Evolutionary conservation across 1,140 invertebrate genomes (phyloP), one percentile per base, ranked within the genome.

Genomic region (Muscidifurax raptorellus): DNA sequence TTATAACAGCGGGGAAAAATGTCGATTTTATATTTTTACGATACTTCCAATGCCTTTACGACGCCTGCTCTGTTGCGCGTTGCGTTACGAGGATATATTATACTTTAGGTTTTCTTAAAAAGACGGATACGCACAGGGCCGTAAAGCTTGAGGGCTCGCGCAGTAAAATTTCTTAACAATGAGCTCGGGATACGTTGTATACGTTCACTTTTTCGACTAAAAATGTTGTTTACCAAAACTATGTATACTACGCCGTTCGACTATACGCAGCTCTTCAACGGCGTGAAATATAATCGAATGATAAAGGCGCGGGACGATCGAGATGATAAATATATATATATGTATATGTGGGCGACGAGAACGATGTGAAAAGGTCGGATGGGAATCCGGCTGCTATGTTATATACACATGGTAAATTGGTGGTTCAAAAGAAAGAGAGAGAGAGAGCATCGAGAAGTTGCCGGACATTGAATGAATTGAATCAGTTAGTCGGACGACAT

Each of bases 401-500:
- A 32, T 5, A 32, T n/a, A n/a, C n/a, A n/a, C n/a, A n/a, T n/a
- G n/a, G 44, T 47, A 13, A 47, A 47, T 47, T 47, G 44, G 44
- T 52, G 52, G 52, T 22, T 59, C 52, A 22, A 59, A 22, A 36
- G 32, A 36, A n/a, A n/a, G n/a, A 36, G 32, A 0, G 9, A 0
- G 36, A 6, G 7, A 40, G 7, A 40, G 36, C 36, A 40, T 87
- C 22, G 78, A 79, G 75, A 89, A 90, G 89, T 91, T 91, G 88
- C 90, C 89, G 90, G 90, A 90, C 87, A 89, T 89, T 88, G 89
- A 91, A 90, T 87, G 88, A 91, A 91, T 91, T 91, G 90, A 92
- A 92, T 92, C 87, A 91, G 88, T 90, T 88, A 90, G 90, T 89
- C 91, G 89, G 90, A 90, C 90, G 90, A 91, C 91, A 92, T 91